Conservation (phyloP, 2,113 vertebrate genomes). For the Melospiza melodia region DNA sequence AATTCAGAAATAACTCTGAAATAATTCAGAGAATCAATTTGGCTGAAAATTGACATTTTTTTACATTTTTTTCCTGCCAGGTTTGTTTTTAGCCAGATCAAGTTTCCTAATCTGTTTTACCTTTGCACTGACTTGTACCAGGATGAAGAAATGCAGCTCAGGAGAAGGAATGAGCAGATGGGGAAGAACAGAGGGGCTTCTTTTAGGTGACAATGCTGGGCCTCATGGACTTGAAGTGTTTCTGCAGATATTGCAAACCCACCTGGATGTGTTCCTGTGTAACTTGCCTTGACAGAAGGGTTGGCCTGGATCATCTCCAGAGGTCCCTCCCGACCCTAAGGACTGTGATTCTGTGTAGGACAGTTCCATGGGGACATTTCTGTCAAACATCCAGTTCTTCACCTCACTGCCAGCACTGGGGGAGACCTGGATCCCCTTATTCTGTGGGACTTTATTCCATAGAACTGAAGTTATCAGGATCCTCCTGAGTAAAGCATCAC, state of each 20-base stretch:
- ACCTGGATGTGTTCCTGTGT: background rate
- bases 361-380: background rate
- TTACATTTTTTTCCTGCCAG: background rate
- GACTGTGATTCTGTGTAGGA: background rate
- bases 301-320: background rate
- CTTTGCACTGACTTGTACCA: background rate
- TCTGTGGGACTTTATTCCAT: background rate
- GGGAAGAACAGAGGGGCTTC: background rate
- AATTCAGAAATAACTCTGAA: too few species aligned
- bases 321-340: background rate
- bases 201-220: background rate
- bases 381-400: background rate
- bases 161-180: background rate
- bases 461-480: background rate
- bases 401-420: background rate
- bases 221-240: background rate
- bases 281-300: background rate
- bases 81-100: background rate
- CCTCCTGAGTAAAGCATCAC: background rate
- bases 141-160: background rate
- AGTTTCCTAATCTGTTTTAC: background rate
- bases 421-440: background rate
- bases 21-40: background rate
- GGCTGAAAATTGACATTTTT: background rate
- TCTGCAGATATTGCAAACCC: background rate